A percentile compares a stretch with the other conserved stretches of the same genome.
Conservation (phyloP, 1,140 invertebrate genomes). For the Aphaenogaster rudis region DNA sequence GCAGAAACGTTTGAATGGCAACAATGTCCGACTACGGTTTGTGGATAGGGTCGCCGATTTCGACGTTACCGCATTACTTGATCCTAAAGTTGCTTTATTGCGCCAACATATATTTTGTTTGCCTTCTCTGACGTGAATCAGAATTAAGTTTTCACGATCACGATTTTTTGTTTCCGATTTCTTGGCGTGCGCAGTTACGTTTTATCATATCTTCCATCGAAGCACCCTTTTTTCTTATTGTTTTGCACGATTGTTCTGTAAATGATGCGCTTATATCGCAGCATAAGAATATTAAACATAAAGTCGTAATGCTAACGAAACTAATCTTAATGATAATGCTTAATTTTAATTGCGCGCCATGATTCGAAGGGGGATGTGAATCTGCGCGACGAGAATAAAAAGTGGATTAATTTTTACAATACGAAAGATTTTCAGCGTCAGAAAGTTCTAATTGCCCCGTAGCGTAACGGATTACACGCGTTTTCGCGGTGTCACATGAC, state of each 20-base stretch:
- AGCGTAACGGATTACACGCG: conserved; percentile 50
- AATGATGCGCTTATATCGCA: neutral
- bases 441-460: conserved; percentile 38
- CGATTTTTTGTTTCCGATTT: neutral
- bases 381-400: neutral
- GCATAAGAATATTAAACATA: neutral
- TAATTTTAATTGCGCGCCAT: neutral
- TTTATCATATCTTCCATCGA: neutral
- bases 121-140: neutral
- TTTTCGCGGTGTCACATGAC: conserved; percentile 59
- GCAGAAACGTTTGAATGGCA: conserved; percentile 57
- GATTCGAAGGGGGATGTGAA: neutral
- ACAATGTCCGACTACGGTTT: conserved; percentile 60
- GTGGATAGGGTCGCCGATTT: conserved; percentile 34
- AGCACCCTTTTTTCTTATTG: conserved; percentile 14
- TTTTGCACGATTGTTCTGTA: conserved; percentile 16
- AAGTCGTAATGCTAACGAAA: neutral
- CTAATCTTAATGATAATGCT: neutral
- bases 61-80: conserved; percentile 38
- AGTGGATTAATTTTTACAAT: conserved; percentile 24
- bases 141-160: conserved; percentile 18
- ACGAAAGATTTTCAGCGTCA: conserved; percentile 38
- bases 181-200: neutral
- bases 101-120: neutral
- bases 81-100: neutral